Evolutionary conservation across 2,113 vertebrate genomes (phyloP), one percentile per base, ranked within the genome.

Genomic region (Atherinomorus stipes): DNA sequence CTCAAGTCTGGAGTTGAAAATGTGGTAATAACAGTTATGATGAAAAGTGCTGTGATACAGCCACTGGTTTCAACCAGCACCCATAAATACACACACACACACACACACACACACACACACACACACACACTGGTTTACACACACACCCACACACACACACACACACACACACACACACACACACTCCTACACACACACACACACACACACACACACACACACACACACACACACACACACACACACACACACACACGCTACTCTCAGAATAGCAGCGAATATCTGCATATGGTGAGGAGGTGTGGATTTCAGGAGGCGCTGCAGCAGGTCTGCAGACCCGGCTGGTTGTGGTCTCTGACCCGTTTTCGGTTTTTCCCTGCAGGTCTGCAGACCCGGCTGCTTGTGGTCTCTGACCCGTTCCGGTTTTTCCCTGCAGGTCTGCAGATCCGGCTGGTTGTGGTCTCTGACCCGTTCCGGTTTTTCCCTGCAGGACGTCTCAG

Each of bases 221-320:
- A n/a, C n/a, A n/a, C n/a, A n/a, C n/a, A n/a, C n/a, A n/a, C n/a
- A n/a, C n/a, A n/a, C n/a, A n/a, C n/a, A n/a, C n/a, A n/a, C n/a
- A n/a, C n/a, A n/a, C n/a, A n/a, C n/a, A n/a, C n/a, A n/a, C n/a
- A n/a, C n/a, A n/a, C n/a, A n/a, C n/a, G n/a, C n/a, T 12, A 4
- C 49, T 68, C 73, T 62, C 64, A 62, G 64, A 75, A 75, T 67
- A 75, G 54, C 7, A 52, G 31, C 28, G 3, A 28, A 6, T 4
- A 28, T 53, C 64, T 67, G 1, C 15, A 18, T 44, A 52, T 53
- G 64, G 38, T 23, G 34, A 11, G 1, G 8, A 15, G 61, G 72
- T 67, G 72, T 67, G 23, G 56, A 45, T 75, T 75, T 67, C 73
- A 75, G 37, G 23, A 34, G 56, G 11, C 21, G 51, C 11, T 25